A percentile compares a stretch with the other conserved stretches of the same genome.
These are phyloP conservation scores for Dryococelus australis DNA, from an alignment of 2,888 invertebrate species.

Conservation along the genomic window DNA sequence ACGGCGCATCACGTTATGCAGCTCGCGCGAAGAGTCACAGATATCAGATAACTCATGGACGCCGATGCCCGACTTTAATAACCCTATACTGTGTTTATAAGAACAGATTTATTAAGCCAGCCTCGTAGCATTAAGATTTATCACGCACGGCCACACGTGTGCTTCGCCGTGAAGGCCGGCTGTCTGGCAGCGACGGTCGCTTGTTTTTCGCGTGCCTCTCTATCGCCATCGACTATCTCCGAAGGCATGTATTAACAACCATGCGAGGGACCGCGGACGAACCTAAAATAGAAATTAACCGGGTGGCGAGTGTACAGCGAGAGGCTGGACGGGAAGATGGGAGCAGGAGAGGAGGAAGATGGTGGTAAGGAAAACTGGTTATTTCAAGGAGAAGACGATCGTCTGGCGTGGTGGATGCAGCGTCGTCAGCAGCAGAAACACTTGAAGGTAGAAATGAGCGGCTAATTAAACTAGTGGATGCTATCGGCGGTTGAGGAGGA, in stretches of 20 bases:
- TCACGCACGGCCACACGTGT: too few relatives aligned
- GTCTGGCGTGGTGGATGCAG: not conserved
- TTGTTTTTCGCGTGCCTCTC: not conserved
- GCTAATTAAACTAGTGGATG: conserved; percentile 5
- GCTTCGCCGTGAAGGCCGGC: too few relatives aligned
- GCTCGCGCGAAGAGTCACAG: not conserved
- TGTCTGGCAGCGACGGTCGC: too few relatives aligned
- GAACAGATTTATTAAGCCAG: too few relatives aligned
- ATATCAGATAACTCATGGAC: not conserved
- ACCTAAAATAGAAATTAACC: conserved; percentile 5
- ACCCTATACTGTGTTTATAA: too few relatives aligned
- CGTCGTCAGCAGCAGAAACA: not conserved
- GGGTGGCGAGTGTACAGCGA: not conserved
- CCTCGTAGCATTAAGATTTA: too few relatives aligned
- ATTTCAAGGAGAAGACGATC: conserved; percentile 2
- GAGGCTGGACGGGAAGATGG: not conserved
- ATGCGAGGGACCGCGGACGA: not conserved
- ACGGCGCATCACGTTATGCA: not conserved
- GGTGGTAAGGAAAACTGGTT: not conserved
- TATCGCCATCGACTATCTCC: conserved; percentile 7
- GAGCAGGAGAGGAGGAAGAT: not conserved
- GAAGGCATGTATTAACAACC: conserved; percentile 16
- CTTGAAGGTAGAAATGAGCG: not conserved
- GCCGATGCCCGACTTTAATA: not conserved
- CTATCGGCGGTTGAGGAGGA: not conserved